Percentiles rank a stretch among this genome's conserved stretches.
phyloP scores from a whole-genome alignment of 2,113 vertebrate genomes.

The Chitala chitala region DNA sequence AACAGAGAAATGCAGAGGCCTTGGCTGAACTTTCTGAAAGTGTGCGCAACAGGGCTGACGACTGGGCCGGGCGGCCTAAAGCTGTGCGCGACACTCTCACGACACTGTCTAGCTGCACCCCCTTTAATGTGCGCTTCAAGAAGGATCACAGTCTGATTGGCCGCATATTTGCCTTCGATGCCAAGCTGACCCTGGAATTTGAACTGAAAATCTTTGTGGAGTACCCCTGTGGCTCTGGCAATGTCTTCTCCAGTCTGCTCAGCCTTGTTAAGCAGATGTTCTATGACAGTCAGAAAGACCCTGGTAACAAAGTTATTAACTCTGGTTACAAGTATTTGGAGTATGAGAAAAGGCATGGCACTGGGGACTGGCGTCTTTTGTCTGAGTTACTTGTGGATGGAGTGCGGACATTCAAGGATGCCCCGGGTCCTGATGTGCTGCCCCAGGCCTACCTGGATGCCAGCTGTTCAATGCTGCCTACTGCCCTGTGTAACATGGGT shows the following conservation, averaged over 20 bases:
- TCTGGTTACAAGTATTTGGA: conserved; percentile 81
- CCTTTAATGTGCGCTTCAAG: conserved; percentile 83
- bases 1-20: conserved; percentile 57
- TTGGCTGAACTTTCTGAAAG: conserved; percentile 71
- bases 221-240: conserved; percentile 75
- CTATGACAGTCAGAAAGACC: conserved; percentile 74
- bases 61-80: conserved; percentile 77
- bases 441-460: conserved; percentile 71
- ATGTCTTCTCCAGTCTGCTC: conserved; percentile 71
- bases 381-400: conserved; percentile 75
- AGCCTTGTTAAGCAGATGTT: conserved; percentile 82
- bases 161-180: conserved; percentile 77
- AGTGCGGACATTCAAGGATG: conserved; percentile 75
- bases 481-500: conserved; percentile 38
- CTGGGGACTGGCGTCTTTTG: conserved; percentile 79
- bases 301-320: conserved; percentile 71
- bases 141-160: conserved; percentile 78
- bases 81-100: conserved; percentile 70
- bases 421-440: conserved; percentile 65
- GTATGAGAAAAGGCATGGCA: conserved; percentile 75
- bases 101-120: conserved; percentile 68
- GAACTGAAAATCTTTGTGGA: conserved; percentile 81
- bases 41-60: conserved; percentile 69
- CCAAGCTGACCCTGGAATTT: conserved; percentile 63
- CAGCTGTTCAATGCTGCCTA: conserved; percentile 53